Evolutionary conservation across 2,888 invertebrate genomes (phyloP).

Genomic region (Leucophenga montana): DNA sequence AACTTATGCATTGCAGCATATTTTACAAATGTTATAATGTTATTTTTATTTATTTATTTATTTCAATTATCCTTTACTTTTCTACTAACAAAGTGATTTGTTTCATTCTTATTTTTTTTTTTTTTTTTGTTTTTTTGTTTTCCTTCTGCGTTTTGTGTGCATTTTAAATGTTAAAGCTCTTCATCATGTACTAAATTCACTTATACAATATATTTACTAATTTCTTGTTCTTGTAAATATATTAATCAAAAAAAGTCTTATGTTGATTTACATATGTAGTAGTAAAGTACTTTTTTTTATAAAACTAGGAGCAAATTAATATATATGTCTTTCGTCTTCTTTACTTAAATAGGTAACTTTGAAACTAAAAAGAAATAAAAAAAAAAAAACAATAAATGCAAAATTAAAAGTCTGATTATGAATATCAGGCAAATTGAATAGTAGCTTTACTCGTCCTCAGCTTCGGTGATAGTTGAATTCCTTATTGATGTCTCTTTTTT

Average conservation of each 20-base stretch:
- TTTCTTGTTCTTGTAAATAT: conserved; percentile 49
- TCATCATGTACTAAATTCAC: conserved; percentile 13
- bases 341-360: conserved; percentile 31
- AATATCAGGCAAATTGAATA: background rate
- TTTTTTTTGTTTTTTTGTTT: background rate
- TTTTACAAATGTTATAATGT: conserved; percentile 5
- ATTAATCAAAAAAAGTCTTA: conserved; percentile 43
- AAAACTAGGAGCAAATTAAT: conserved; percentile 2
- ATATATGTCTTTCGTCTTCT: conserved; percentile 46
- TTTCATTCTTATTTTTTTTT: conserved; percentile 22
- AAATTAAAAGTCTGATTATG: conserved; percentile 22
- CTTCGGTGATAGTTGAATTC: conserved; percentile 82
- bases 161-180: conserved; percentile 30
- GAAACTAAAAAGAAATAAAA: conserved; percentile 29
- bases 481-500: conserved; percentile 75
- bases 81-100: background rate
- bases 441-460: conserved; percentile 76
- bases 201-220: conserved; percentile 38
- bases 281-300: background rate
- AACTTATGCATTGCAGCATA: conserved; percentile 25
- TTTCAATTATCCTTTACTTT: background rate
- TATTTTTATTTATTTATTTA: background rate
- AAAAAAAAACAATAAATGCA: conserved; percentile 51
- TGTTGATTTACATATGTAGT: conserved; percentile 28
- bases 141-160: conserved; percentile 15